These are phyloP conservation scores for Hyalella azteca DNA, from an alignment of 2,888 invertebrate genomes.

Conservation along the genomic window DNA sequence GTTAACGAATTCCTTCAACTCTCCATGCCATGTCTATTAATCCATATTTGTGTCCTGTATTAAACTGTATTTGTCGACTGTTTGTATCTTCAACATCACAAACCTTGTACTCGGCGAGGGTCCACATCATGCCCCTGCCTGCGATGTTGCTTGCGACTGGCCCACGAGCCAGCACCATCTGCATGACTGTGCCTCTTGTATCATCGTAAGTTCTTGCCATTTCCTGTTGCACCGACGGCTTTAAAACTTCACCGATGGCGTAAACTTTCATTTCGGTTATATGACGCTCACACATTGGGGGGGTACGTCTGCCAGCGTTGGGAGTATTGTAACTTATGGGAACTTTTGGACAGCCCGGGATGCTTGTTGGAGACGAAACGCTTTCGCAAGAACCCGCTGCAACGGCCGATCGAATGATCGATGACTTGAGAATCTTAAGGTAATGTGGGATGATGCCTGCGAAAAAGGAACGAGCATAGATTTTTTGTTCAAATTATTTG, in stretches of 20 bases:
- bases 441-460: neutral
- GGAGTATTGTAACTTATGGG: neutral
- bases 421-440: neutral
- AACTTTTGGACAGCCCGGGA: neutral
- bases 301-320: neutral
- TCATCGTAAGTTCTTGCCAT: conserved; percentile 25
- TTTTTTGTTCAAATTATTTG: too few relatives aligned
- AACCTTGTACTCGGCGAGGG: conserved; percentile 8
- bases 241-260: neutral
- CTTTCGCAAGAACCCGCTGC: neutral
- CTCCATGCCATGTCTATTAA: too few relatives aligned
- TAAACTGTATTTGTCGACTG: neutral
- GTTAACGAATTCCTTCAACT: too few relatives aligned
- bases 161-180: conserved; percentile 42
- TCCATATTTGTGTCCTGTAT: too few relatives aligned
- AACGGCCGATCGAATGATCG: neutral
- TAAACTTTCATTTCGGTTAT: neutral
- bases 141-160: neutral
- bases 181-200: conserved; percentile 19
- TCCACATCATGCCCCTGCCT: conserved; percentile 24
- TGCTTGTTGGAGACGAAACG: neutral
- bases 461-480: neutral
- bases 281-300: neutral
- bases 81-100: too few relatives aligned
- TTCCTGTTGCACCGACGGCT: neutral